Percentiles rank a stretch among this genome's conserved stretches.
Evolutionary conservation across 2,888 invertebrate genomes (phyloP).

Genomic region (Ormyrus nitidulus): DNA sequence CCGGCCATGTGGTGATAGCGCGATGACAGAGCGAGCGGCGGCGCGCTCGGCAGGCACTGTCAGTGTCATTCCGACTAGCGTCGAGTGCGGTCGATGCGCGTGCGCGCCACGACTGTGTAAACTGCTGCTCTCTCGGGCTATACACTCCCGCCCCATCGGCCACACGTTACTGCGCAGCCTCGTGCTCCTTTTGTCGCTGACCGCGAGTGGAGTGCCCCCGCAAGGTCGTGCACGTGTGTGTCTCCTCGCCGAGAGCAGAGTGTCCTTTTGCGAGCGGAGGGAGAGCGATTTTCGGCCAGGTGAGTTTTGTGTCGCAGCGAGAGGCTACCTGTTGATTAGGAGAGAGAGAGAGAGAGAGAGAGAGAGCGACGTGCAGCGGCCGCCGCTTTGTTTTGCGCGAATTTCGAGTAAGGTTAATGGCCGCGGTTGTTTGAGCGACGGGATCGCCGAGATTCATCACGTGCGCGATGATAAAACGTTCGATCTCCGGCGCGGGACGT

Average conservation of each 20-base stretch:
- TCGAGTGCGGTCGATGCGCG: conserved; percentile 56
- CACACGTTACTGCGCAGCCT: background rate
- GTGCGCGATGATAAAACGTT: no score
- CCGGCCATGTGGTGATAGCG: conserved; percentile 65
- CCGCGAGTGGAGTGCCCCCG: background rate
- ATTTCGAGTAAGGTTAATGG: no score
- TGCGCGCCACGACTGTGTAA: background rate
- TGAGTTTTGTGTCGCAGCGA: background rate
- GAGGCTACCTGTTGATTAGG: background rate
- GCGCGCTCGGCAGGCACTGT: conserved; percentile 63
- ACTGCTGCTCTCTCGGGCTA: background rate
- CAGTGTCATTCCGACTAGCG: conserved; percentile 72
- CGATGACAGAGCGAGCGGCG: conserved; percentile 64
- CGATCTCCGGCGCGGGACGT: no score
- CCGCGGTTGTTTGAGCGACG: no score
- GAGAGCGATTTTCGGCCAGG: background rate
- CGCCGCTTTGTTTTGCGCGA: no score
- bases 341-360: conserved; percentile 3
- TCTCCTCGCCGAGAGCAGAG: background rate
- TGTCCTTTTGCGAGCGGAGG: background rate
- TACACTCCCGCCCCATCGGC: no score
- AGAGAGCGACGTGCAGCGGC: background rate
- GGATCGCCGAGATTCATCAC: no score
- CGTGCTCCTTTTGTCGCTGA: background rate
- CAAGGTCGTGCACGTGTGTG: conserved; percentile 5